Conservation (phyloP, 2,888 invertebrate genomes). For the Polydrusus cervinus region DNA sequence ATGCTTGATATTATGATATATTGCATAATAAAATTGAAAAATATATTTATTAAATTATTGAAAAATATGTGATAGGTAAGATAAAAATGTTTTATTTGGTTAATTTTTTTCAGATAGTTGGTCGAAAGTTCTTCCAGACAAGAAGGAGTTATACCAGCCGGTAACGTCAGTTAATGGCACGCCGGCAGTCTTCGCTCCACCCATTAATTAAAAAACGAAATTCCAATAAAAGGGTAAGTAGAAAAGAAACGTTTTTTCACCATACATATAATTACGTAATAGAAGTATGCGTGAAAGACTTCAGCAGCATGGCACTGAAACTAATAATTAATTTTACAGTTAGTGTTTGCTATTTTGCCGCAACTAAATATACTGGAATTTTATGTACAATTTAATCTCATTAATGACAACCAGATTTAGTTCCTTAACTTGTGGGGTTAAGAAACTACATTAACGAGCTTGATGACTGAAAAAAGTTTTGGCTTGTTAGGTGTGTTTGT, state of each 20-base stretch:
- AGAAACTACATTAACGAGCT: slow-evolving; percentile 14
- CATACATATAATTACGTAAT: slow-evolving; percentile 6
- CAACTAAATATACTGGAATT: slow-evolving; percentile 36
- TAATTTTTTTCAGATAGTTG: too few relatives aligned
- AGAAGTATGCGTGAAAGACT: slow-evolving; percentile 7
- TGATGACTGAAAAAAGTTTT: neutral
- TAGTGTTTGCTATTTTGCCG: slow-evolving; percentile 23
- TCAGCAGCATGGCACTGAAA: slow-evolving; percentile 6
- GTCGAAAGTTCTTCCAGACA: too few relatives aligned
- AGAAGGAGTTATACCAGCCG: too few relatives aligned
- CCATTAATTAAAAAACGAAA: neutral
- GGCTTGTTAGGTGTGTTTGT: neutral
- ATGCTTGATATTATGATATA: too few relatives aligned
- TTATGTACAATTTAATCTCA: slow-evolving; percentile 56
- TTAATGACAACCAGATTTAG: slow-evolving; percentile 46
- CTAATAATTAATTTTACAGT: slow-evolving; percentile 30
- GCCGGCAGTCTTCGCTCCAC: neutral
- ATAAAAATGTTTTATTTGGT: too few relatives aligned
- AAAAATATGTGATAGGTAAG: too few relatives aligned
- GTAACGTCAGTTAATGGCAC: too few relatives aligned
- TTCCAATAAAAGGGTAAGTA: slow-evolving; percentile 6
- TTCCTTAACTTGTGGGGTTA: slow-evolving; percentile 19
- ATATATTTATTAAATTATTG: too few relatives aligned
- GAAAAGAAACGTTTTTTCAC: neutral
- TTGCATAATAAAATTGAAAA: too few relatives aligned